These are phyloP conservation scores for Protonemura montana DNA, from an alignment of 2,888 invertebrate species.

Conservation along the genomic window DNA sequence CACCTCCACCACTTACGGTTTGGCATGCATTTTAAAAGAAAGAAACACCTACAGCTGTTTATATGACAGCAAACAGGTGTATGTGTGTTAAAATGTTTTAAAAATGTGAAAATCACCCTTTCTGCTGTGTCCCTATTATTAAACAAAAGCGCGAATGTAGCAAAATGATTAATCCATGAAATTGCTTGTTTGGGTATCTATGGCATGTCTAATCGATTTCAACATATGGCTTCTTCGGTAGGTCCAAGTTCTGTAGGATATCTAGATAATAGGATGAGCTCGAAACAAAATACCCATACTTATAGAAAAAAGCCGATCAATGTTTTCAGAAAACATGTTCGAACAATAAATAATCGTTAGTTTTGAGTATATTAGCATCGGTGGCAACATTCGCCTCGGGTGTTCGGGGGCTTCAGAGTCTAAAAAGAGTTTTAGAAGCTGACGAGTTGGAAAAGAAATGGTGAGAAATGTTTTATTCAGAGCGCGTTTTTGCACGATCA, in stretches of 20 bases:
- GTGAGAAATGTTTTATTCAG: conserved; percentile 27
- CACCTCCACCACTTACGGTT: not conserved
- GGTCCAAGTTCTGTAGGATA: not conserved
- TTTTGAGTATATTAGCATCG: conserved; percentile 19
- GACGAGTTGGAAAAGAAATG: conserved; percentile 19
- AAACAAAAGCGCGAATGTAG: not conserved
- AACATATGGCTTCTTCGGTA: not conserved
- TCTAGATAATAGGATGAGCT: not conserved
- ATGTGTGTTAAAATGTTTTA: not conserved
- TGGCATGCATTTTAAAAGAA: no score
- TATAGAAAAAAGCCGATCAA: not conserved
- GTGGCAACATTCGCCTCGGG: conserved; percentile 19
- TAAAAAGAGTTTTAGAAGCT: not conserved
- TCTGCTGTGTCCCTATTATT: not conserved
- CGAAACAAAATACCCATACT: conserved; percentile 19
- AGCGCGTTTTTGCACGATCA: conserved; percentile 26
- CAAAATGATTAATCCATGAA: not conserved
- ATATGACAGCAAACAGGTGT: not conserved
- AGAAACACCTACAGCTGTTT: not conserved
- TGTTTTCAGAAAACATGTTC: conserved; percentile 16
- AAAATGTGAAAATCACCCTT: not conserved
- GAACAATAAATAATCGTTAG: conserved; percentile 26
- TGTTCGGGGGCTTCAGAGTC: conserved; percentile 8
- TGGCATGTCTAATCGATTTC: not conserved
- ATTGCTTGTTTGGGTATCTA: not conserved